Conservation (phyloP, 2,888 invertebrate species). For the Heteromyza rotundicornis region DNA sequence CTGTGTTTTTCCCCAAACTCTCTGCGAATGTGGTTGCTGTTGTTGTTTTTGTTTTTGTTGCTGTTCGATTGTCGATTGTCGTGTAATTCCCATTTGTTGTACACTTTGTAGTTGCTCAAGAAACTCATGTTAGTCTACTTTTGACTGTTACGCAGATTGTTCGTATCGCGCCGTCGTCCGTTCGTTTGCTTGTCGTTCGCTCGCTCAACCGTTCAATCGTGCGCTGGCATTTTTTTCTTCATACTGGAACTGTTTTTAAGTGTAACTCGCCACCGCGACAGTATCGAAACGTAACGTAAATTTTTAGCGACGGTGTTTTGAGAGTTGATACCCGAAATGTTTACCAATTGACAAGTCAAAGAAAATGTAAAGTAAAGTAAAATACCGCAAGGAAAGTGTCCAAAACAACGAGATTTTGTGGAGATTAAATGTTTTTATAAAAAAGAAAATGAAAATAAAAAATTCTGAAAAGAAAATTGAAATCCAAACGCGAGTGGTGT, state of each 20-base stretch:
- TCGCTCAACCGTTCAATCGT: constrained; percentile 24
- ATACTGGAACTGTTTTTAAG: background rate
- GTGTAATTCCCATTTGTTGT: constrained; percentile 62
- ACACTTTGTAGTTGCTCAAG: constrained; percentile 62
- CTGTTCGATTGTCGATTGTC: constrained; percentile 56
- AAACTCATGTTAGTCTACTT: constrained; percentile 63
- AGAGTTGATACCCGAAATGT: no score
- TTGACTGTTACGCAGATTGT: constrained; percentile 63
- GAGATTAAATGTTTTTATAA: no score
- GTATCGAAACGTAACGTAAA: background rate
- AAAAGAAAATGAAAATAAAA: no score
- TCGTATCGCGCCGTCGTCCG: constrained; percentile 49
- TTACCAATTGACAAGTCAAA: no score
- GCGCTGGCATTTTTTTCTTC: no score
- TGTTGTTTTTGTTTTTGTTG: constrained; percentile 35
- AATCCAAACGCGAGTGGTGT: no score
- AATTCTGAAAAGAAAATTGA: no score
- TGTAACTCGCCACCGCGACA: background rate
- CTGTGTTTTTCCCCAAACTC: background rate
- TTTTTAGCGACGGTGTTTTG: background rate
- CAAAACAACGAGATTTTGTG: no score
- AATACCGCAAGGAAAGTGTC: no score
- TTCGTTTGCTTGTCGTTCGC: constrained; percentile 36
- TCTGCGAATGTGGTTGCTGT: constrained; percentile 23
- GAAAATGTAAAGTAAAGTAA: no score